Base-by-base conservation (phyloP, 2,888 invertebrate species). In the Villa cingulata region DNA sequence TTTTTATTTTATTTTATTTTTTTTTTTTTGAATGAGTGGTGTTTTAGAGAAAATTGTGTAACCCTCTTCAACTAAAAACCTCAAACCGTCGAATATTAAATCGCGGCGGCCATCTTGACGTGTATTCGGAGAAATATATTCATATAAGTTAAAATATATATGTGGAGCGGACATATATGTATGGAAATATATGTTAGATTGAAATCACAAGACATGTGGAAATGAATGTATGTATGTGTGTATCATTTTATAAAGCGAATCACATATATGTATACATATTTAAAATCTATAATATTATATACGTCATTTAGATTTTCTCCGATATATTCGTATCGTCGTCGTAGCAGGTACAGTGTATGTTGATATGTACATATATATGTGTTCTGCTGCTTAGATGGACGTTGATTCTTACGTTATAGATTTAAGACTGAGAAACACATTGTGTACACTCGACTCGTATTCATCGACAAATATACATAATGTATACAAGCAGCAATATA, bases 81-180 rank as follows among this genome's bases (percentile, higher is more conserved):
- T 48, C 52, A 48, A 43, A 48, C 48, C 49, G 44, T 45, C 43
- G 49, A 49, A 42, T 45, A 38, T 39, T 45, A 45, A 48, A 43
- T 48, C 51, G 53, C 52, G 51, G 51, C 52, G 46, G 54, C 54
- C 54, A 54, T 54, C 54, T 54, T 52, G 51, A 50, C 48, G 45
- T 52, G 43, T 44, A 48, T 46, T 44, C 38, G 43, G 43, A 48
- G 49, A 46, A 49, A 48, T 43, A 42, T n/a, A n/a, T n/a, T n/a
- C n/a, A n/a, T n/a, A n/a, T n/a, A n/a, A n/a, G n/a, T n/a, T n/a
- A n/a, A n/a, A n/a, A n/a, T n/a, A 19, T 37, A 20, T 41, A 23
- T 23, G 7, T 23, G 4, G 23, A 6, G 7, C 23, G 7, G 4
- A 23, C 23, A 23, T 23, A 23, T 19, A 18, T 34, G 32, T 42